Evolutionary conservation across 2,113 vertebrate genomes (phyloP), one percentile per base, ranked within the genome.

Genomic region (Corydoras maculifer): DNA sequence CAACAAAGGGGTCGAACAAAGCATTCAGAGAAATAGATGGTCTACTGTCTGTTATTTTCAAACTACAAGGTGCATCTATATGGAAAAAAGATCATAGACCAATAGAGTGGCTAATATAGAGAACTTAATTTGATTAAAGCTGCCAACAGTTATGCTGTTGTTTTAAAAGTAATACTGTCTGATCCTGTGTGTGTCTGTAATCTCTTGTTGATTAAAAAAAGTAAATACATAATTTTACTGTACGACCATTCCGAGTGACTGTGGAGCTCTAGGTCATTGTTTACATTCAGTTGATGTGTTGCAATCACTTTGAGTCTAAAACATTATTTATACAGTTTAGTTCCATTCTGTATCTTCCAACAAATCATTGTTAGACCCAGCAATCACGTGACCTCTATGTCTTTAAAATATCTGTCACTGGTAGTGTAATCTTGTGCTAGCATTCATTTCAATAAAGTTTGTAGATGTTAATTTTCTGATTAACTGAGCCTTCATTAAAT

Each of bases 381-480:
- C 13, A 12, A 10, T 53, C 9, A 53, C 51, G 9, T 12, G 51
- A 53, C 51, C 13, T 3, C 51, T 10, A 43, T 43, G 35, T 43
- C 9, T 53, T 3, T 53, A 10, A 53, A 53, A 53, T 53, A 53
- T 53, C 51, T 3, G 13, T 53, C 13, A 53, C 51, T 14, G 10
- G 10, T 12, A 53, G 10, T 53, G 51, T 43, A 43, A 53, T 5
- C 51, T 10, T 53, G 51, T 53, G 51, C 49, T 75, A 14, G 12
- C 72, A 50, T 55, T 51, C 2, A 69, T 73, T 75, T 62, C 65
- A 75, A 69, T 78, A 75, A 78, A 75, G 54, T 25, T 58, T 72
- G 35, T 62, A 43, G 67, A 65, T 65, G 73, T 18, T 58, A 3
- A 51, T 62, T 29, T 12, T 2, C 15, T 31, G 30, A 11, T 12